Evolutionary conservation across 2,888 invertebrate species (phyloP), one percentile per base, ranked within the genome.

Genomic region (Cryptophagus acutangulus): DNA sequence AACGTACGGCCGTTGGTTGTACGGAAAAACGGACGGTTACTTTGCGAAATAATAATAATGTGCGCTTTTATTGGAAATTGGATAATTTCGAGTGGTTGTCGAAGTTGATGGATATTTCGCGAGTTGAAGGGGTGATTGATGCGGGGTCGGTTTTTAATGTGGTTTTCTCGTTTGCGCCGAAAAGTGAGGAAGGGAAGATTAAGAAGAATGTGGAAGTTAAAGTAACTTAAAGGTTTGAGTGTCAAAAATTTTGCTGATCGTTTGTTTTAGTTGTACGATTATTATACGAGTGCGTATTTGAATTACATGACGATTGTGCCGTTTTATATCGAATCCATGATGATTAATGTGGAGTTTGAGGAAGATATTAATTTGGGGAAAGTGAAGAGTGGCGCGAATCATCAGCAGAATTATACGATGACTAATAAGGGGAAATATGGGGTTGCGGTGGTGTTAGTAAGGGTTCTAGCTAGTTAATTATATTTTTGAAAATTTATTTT

Each of bases 21-120:
- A 34, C 39, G 5, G 43, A 45, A 8, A 45, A 36, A 28, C 45
- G 46, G 35, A 69, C 65, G 42, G 63, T 79, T 29, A 73, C 69
- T 31, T 63, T 81, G 14, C 72, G 67, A 39, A 82, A 81, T 54
- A 72, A 75, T 53, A 75, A 78, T 0, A 69, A 74, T 18, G 59
- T 78, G 33, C 68, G 75, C 9, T 60, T 81, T 31, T 71, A 70
- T 61, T 81, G 80, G 79, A 67, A 68, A 54, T 69, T 80, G 49
- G 59, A 63, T 24, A 72, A 72, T 46, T 47, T 65, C 1, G 55
- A 65, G 5, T 71, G 72, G 15, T 66, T 71, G 15, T 46, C 41
- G n/a, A 49, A 53, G 16, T 41, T 74, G 49, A 75, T 75, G 49
- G 71, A 71, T 46, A 70, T 20, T 8, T 20, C 24, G 24, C 24